phyloP scores from a whole-genome alignment of 1,140 invertebrate genomes.

The Drosophila gunungcola region DNA sequence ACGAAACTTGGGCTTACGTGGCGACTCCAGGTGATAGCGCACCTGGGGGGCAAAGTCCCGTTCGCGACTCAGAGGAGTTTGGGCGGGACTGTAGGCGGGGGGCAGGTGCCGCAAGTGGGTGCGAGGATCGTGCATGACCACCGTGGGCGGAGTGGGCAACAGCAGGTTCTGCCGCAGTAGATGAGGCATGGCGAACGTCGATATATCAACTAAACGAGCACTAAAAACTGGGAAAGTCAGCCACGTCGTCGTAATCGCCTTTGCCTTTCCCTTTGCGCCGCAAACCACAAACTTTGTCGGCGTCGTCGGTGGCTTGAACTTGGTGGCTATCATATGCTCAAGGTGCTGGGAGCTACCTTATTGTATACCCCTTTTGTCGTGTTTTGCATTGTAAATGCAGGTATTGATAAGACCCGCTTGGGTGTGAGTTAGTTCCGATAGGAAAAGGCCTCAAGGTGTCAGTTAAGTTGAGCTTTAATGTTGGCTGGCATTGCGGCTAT shows the following conservation, averaged over 20 bases:
- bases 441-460: constrained; percentile 16
- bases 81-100: constrained; percentile 62
- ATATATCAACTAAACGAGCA: constrained; percentile 44
- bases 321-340: constrained; percentile 58
- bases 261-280: neutral
- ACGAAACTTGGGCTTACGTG: constrained; percentile 58
- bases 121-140: constrained; percentile 65
- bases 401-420: constrained; percentile 33
- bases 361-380: constrained; percentile 1
- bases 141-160: constrained; percentile 53
- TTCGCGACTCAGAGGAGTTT: constrained; percentile 61
- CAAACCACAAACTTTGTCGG: constrained; percentile 58
- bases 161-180: constrained; percentile 60
- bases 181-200: constrained; percentile 61
- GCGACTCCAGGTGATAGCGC: constrained; percentile 64
- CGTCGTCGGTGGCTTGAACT: constrained; percentile 57
- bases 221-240: constrained; percentile 14
- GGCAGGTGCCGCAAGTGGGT: constrained; percentile 65
- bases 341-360: constrained; percentile 34
- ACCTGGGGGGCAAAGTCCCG: constrained; percentile 70
- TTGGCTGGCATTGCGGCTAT: neutral
- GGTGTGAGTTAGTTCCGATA: constrained; percentile 29
- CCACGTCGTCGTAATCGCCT: constrained; percentile 29
- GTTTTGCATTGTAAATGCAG: constrained; percentile 42
- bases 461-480: neutral